A percentile compares a stretch with the other conserved stretches of the same genome.
Conservation (phyloP, 2,113 vertebrate species). For the Aspiorhynchus laticeps region DNA sequence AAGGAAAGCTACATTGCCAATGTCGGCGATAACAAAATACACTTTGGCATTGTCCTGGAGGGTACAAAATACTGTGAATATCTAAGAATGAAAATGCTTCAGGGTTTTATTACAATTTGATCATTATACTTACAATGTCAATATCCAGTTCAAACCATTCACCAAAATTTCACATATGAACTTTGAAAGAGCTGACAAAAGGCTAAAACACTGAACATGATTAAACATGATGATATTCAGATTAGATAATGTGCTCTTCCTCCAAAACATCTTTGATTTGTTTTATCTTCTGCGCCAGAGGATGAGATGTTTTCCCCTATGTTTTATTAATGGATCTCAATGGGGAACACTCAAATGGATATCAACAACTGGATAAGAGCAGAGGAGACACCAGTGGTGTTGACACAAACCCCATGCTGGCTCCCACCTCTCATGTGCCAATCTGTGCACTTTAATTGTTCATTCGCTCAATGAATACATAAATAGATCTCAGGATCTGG, state of each 20-base stretch:
- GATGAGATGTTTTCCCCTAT: slow-evolving; percentile 45
- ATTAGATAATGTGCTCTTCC: slow-evolving; percentile 12
- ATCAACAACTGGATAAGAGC: slow-evolving; percentile 57
- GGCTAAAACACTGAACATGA: not conserved
- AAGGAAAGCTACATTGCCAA: not conserved
- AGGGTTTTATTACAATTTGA: too few relatives aligned
- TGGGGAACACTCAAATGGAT: slow-evolving; percentile 51
- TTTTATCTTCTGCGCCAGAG: slow-evolving; percentile 47
- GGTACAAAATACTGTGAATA: not conserved
- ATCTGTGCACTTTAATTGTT: slow-evolving; percentile 75
- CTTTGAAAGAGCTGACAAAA: not conserved
- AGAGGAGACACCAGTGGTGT: slow-evolving; percentile 38
- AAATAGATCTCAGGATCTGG: slow-evolving; percentile 71
- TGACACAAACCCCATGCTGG: slow-evolving; percentile 50
- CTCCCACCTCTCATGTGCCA: slow-evolving; percentile 59
- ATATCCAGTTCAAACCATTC: too few relatives aligned
- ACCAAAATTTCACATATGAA: too few relatives aligned
- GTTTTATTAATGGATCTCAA: slow-evolving; percentile 59
- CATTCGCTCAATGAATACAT: slow-evolving; percentile 76
- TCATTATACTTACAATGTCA: too few relatives aligned
- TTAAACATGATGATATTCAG: slow-evolving; percentile 10
- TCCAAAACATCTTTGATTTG: slow-evolving; percentile 33
- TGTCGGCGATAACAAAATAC: not conserved
- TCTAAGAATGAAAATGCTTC: not conserved
- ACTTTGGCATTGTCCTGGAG: not conserved